These are phyloP conservation scores for Cordylochernes scorpioides DNA, from an alignment of 2,888 invertebrate species.

Conservation along the genomic window DNA sequence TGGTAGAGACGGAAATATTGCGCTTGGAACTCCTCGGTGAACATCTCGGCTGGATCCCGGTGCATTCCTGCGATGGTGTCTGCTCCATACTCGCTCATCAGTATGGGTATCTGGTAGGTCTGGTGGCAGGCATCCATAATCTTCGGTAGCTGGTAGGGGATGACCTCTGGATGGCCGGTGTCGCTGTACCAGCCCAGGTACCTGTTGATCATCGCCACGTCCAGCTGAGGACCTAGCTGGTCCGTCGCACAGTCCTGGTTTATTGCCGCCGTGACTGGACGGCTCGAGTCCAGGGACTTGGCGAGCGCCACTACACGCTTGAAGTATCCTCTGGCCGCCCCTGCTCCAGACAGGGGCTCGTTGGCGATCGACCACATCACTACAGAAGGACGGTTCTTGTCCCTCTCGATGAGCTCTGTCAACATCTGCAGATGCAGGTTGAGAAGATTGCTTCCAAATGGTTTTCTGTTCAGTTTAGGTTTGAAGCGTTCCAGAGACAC, in stretches of 20 bases:
- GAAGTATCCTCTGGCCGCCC: constrained; percentile 48
- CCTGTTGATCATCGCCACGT: constrained; percentile 81
- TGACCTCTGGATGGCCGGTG: constrained; percentile 48
- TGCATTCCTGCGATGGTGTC: constrained; percentile 77
- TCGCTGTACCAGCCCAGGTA: constrained; percentile 87
- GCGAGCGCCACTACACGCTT: constrained; percentile 41
- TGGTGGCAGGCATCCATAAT: constrained; percentile 7
- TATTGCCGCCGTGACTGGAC: constrained; percentile 63
- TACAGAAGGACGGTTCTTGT: constrained; percentile 81
- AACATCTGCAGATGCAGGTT: constrained; percentile 56
- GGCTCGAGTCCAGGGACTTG: constrained; percentile 40
- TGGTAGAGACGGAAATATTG: constrained; percentile 59
- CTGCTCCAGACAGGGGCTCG: constrained; percentile 48
- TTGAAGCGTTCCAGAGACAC: constrained; percentile 73
- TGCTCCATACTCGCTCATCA: constrained; percentile 80
- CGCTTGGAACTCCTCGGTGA: constrained; percentile 86
- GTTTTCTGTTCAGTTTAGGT: no score
- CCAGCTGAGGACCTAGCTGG: constrained; percentile 41
- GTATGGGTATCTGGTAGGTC: constrained; percentile 54
- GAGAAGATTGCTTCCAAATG: no score
- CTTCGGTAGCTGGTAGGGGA: constrained; percentile 31
- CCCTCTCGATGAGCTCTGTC: constrained; percentile 55
- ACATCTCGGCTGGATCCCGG: constrained; percentile 37
- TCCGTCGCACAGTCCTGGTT: constrained; percentile 34
- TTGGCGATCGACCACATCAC: constrained; percentile 92